Evolutionary conservation across 2,888 invertebrate species (phyloP), one percentile per base, ranked within the genome.

Genomic region (Helleia helle): DNA sequence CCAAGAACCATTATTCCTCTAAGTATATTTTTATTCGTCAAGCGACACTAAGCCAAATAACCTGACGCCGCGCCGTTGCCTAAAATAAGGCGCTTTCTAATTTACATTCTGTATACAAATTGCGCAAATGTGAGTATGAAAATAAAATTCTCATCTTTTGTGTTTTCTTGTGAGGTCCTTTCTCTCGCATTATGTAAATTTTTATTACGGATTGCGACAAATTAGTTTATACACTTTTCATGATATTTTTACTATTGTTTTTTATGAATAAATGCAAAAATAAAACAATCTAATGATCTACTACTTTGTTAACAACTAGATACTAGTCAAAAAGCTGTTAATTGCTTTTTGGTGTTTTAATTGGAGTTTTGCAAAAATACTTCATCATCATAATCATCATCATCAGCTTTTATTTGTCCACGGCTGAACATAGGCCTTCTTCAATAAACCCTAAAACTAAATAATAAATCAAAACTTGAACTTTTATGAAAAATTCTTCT

Each of bases 21-120:
- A 57, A 62, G 51, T 63, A 65, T 63, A 60, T 67, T 66, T 67
- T 65, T 68, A 65, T 65, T 62, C 59, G 66, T 67, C 65, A 62
- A 62, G 65, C 64, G 59, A 72, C 73, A 71, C 63, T 68, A 62
- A 71, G 73, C 71, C 71, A 73, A 76, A 80, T 77, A 75, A 71
- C 71, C 67, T 72, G 70, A 68, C 74, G 71, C 67, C 67, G 61
- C 74, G 71, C 67, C 67, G 61, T 71, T 65, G 61, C 56, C 62
- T 65, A 68, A 71, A 80, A 77, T 77, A 79, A 80, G 77, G 66
- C 65, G 62, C 75, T 68, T 73, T 71, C 76, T 77, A 80, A 80
- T 83, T 81, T 83, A 77, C 79, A 81, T 81, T 80, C 71, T 67
- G 79, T 77, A 79, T 79, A 80, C 79, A 79, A 80, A 77, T 77